Conservation (phyloP, 2,888 invertebrate genomes). For the Eremobia ochroleuca region DNA sequence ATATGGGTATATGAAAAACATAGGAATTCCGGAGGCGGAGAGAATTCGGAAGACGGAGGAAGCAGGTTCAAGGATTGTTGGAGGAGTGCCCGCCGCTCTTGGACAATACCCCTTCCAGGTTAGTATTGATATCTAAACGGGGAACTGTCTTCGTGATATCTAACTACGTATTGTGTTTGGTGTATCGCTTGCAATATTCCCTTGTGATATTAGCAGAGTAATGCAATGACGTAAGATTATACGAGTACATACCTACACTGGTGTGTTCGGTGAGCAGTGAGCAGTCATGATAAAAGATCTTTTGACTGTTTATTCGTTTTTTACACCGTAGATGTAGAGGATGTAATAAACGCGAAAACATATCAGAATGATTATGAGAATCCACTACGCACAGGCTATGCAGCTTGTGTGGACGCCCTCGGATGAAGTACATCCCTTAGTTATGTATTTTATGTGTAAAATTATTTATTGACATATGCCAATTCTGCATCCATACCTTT, state of each 20-base stretch:
- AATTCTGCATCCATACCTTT: neutral
- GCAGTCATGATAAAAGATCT: neutral
- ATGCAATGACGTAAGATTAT: constrained; percentile 4
- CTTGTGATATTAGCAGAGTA: constrained; percentile 13
- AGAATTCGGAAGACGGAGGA: constrained; percentile 73
- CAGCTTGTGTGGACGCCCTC: neutral
- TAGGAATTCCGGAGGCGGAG: constrained; percentile 76
- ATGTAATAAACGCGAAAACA: neutral
- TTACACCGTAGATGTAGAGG: neutral
- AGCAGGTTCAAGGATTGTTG: constrained; percentile 69
- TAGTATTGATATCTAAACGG: constrained; percentile 20
- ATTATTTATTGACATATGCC: too few relatives aligned
- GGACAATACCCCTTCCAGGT: constrained; percentile 77
- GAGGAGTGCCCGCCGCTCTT: constrained; percentile 70
- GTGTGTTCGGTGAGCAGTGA: neutral
- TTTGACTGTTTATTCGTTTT: neutral
- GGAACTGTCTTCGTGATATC: neutral
- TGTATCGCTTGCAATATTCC: constrained; percentile 23
- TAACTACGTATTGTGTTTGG: constrained; percentile 6
- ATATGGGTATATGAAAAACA: constrained; percentile 75
- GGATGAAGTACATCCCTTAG: neutral
- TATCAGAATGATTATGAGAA: neutral
- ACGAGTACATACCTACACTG: neutral
- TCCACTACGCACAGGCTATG: neutral
- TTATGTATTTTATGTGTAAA: neutral